Percentiles rank a stretch among this genome's conserved stretches.
Conservation (phyloP, 30 jellyfish, hydroid and myxozoan species). For the Aurelia sp. region DNA sequence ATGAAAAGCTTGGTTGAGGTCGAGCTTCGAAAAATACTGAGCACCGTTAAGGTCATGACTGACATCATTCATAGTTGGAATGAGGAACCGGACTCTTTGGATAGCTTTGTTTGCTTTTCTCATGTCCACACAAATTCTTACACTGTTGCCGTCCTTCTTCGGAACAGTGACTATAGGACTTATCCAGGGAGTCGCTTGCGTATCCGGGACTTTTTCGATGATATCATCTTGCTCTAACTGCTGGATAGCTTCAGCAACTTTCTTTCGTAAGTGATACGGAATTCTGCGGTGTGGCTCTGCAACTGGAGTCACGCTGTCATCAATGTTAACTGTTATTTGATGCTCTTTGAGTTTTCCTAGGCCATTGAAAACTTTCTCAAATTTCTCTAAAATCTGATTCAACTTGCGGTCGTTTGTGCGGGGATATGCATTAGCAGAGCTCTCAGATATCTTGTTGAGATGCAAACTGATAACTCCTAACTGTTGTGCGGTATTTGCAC, state of each 20-base stretch:
- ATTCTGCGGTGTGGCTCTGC: too few species aligned
- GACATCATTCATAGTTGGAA: too few species aligned
- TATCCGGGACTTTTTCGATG: constrained; percentile 12
- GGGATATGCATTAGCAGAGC: neutral
- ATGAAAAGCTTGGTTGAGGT: neutral
- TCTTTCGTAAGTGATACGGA: too few species aligned
- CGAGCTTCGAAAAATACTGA: neutral
- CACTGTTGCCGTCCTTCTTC: constrained; percentile 18
- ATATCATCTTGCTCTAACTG: constrained; percentile 2
- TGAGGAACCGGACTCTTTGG: neutral
- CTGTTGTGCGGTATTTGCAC: constrained; percentile 6
- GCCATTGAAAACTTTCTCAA: constrained; percentile 22
- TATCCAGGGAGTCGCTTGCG: constrained; percentile 23
- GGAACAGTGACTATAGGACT: constrained; percentile 14
- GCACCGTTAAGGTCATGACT: neutral
- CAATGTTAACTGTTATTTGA: too few species aligned
- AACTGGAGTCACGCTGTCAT: too few species aligned
- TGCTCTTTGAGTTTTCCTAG: constrained; percentile 17
- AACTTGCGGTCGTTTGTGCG: neutral
- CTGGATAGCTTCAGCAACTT: constrained; percentile 15
- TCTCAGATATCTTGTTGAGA: neutral
- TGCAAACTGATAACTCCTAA: neutral
- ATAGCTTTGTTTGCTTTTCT: constrained; percentile 23
- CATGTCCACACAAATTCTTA: constrained; percentile 45
- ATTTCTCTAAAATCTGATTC: neutral